These are phyloP conservation scores for Turnix velox DNA, from an alignment of 2,113 vertebrate genomes.

Conservation along the genomic window DNA sequence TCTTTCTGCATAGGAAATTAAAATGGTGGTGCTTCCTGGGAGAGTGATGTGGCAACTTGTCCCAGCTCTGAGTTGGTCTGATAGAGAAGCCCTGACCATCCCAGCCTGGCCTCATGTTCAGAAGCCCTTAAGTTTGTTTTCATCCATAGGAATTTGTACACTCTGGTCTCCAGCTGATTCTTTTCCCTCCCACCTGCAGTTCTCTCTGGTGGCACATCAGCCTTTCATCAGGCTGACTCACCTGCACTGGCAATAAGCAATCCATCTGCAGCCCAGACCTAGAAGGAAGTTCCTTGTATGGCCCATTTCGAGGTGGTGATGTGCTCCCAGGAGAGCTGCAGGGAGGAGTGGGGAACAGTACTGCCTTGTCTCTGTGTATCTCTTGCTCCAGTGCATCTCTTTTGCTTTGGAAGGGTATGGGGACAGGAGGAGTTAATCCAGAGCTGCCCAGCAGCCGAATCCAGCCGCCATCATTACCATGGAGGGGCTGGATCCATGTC, in stretches of 20 bases:
- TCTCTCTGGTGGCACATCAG: neutral
- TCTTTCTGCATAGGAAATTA: neutral
- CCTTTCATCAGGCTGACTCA: conserved; percentile 11
- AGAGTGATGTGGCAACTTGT: neutral
- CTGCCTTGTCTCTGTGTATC: neutral
- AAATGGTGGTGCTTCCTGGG: neutral
- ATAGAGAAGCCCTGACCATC: neutral
- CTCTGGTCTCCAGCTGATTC: neutral
- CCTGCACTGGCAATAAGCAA: neutral
- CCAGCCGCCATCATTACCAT: rapidly evolving
- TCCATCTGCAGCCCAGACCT: neutral
- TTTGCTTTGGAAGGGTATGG: neutral
- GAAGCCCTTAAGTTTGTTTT: neutral
- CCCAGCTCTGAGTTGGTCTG: neutral
- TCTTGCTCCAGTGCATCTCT: neutral
- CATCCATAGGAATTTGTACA: neutral
- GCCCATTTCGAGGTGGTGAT: neutral
- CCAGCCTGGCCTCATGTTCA: neutral
- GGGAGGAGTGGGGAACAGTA: neutral
- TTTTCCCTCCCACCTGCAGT: neutral
- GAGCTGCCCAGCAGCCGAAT: neutral
- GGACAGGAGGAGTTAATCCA: neutral
- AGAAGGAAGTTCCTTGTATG: neutral
- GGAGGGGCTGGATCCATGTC: neutral
- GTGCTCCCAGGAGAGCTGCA: neutral